Evolutionary conservation across 2,888 invertebrate species (phyloP).

Genomic region (Antitype chi): DNA sequence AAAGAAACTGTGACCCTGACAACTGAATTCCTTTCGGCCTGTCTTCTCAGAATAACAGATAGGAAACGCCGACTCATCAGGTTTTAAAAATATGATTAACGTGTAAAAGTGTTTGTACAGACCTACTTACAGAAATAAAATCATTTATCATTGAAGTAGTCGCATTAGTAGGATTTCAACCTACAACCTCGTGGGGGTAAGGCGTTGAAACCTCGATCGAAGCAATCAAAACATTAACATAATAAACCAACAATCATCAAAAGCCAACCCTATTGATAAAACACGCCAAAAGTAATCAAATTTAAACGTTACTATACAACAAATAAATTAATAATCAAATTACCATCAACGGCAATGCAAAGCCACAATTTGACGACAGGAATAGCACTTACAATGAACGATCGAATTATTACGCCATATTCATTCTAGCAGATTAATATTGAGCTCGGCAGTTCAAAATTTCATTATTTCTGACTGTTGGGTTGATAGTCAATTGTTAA

Average conservation of each 20-base stretch:
- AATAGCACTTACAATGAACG: constrained; percentile 11
- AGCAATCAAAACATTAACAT: neutral
- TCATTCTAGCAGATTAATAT: constrained; percentile 26
- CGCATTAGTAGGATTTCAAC: no score
- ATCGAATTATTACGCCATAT: constrained; percentile 30
- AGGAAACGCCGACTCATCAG: no score
- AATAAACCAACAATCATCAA: constrained; percentile 15
- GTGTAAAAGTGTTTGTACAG: no score
- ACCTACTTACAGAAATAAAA: no score
- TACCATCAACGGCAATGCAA: constrained; percentile 13
- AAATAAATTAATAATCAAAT: constrained; percentile 32
- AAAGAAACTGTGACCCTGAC: no score
- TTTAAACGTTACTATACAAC: constrained; percentile 9
- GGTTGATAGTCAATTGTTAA: constrained; percentile 15
- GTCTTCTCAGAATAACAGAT: no score
- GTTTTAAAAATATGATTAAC: no score
- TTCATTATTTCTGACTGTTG: constrained; percentile 23
- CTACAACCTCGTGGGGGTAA: neutral
- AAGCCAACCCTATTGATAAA: neutral
- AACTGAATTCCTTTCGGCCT: no score
- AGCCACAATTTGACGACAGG: constrained; percentile 27
- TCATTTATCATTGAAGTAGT: no score
- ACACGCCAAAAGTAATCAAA: constrained; percentile 16
- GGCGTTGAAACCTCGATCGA: neutral
- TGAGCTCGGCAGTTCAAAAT: constrained; percentile 15